These are phyloP conservation scores for Silurus glanis DNA, from an alignment of 2,113 vertebrate species.

Conservation along the genomic window DNA sequence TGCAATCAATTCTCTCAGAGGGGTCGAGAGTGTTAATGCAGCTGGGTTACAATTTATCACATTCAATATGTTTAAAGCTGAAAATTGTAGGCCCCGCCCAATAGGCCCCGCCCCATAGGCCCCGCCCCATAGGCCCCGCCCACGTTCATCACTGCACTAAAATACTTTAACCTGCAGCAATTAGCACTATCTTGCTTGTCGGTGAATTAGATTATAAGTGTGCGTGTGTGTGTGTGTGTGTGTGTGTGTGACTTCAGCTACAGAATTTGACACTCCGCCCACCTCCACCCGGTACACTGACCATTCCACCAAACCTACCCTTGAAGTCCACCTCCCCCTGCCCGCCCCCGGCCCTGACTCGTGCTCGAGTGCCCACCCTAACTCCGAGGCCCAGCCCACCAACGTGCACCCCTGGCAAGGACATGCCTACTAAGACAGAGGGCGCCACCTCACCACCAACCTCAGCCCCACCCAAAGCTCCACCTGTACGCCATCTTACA, in stretches of 20 bases:
- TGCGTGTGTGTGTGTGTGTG: background rate
- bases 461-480: conserved; percentile 37
- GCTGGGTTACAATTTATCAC: background rate
- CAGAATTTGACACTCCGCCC: conserved; percentile 71
- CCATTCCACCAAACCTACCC: conserved; percentile 70
- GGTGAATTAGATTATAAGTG: background rate
- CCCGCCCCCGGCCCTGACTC: conserved; percentile 53
- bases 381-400: conserved; percentile 50
- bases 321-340: conserved; percentile 64
- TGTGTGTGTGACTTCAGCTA: conserved; percentile 54
- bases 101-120: background rate
- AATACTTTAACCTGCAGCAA: background rate
- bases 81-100: no score
- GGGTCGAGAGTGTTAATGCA: background rate
- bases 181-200: background rate
- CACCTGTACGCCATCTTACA: conserved; percentile 64
- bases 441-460: conserved; percentile 15
- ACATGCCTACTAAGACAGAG: conserved; percentile 39
- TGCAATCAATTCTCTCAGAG: background rate
- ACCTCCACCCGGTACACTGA: conserved; percentile 65
- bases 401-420: conserved; percentile 32
- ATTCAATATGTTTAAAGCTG: background rate
- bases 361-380: conserved; percentile 35
- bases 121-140: background rate
- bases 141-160: background rate